These are phyloP conservation scores for Rhodophaea formosa DNA, from an alignment of 2,888 invertebrate genomes.

Conservation along the genomic window DNA sequence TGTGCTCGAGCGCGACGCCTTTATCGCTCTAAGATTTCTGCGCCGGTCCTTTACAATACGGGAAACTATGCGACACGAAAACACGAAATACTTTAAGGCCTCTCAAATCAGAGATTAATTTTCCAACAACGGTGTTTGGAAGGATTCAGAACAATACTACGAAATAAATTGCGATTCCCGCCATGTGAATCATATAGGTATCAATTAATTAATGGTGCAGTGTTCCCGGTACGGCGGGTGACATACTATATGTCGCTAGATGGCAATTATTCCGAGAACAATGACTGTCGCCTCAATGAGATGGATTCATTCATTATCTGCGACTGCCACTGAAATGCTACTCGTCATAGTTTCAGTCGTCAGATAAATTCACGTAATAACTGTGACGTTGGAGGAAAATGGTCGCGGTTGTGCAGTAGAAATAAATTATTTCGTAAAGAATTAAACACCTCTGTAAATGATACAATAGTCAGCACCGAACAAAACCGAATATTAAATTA, in stretches of 20 bases:
- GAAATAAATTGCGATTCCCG: background rate
- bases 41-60: conserved; percentile 10
- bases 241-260: conserved; percentile 39
- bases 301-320: conserved; percentile 46
- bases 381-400: conserved; percentile 3
- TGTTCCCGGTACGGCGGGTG: conserved; percentile 40
- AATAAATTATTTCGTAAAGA: too few relatives aligned
- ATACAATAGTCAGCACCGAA: too few relatives aligned
- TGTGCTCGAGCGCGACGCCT: conserved; percentile 57
- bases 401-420: background rate
- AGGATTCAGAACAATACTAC: background rate
- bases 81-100: conserved; percentile 54
- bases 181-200: conserved; percentile 24
- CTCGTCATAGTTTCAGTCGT: conserved; percentile 25
- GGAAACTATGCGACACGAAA: conserved; percentile 22
- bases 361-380: conserved; percentile 12
- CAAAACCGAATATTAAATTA: too few relatives aligned
- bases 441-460: too few relatives aligned
- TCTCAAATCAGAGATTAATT: conserved; percentile 57
- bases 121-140: conserved; percentile 31
- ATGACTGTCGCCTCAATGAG: conserved; percentile 46
- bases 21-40: conserved; percentile 40
- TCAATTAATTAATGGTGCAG: conserved; percentile 36
- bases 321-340: conserved; percentile 45
- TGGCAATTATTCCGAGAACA: conserved; percentile 55